A percentile compares a stretch with the other conserved stretches of the same genome.
These are phyloP conservation scores for Caenorhabditis imperialis DNA, from an alignment of 2,888 invertebrate species.

Conservation along the genomic window DNA sequence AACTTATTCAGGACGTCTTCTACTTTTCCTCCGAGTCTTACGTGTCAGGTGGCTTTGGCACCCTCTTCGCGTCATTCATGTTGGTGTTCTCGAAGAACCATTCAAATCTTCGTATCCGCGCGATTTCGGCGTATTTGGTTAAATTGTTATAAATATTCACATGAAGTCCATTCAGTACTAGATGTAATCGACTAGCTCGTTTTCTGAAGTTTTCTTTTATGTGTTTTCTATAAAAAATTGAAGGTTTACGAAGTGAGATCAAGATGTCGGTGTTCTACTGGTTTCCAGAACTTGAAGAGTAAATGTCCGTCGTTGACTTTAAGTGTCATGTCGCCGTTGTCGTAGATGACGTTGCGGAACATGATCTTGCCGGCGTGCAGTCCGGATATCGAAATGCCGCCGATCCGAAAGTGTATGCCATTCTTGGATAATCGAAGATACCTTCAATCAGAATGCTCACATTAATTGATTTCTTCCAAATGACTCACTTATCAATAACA, in stretches of 20 bases:
- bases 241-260: slow-evolving; percentile 43
- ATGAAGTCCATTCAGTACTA: slow-evolving; percentile 89
- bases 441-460: slow-evolving; percentile 29
- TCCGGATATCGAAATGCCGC: slow-evolving; percentile 90
- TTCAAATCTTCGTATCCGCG: slow-evolving; percentile 53
- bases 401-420: slow-evolving; percentile 79
- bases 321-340: slow-evolving; percentile 92
- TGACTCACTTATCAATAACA: slow-evolving; percentile 63
- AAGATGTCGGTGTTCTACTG: slow-evolving; percentile 81
- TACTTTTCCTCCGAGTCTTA: slow-evolving; percentile 3
- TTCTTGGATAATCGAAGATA: slow-evolving; percentile 59
- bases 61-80: slow-evolving; percentile 45
- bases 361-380: slow-evolving; percentile 98
- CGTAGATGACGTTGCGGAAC: slow-evolving; percentile 91
- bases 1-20: slow-evolving; percentile 1
- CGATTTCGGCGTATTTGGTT: slow-evolving; percentile 68
- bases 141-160: slow-evolving; percentile 81
- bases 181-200: slow-evolving; percentile 82
- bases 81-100: slow-evolving; percentile 55
- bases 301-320: slow-evolving; percentile 96
- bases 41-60: slow-evolving; percentile 49
- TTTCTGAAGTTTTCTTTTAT: slow-evolving; percentile 80
- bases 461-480: background rate
- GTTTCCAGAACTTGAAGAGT: slow-evolving; percentile 98
- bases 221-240: background rate